Percentiles rank a stretch among this genome's conserved stretches.
These are phyloP conservation scores for Clusia tigrina DNA, from an alignment of 2,888 invertebrate species.

Conservation along the genomic window DNA sequence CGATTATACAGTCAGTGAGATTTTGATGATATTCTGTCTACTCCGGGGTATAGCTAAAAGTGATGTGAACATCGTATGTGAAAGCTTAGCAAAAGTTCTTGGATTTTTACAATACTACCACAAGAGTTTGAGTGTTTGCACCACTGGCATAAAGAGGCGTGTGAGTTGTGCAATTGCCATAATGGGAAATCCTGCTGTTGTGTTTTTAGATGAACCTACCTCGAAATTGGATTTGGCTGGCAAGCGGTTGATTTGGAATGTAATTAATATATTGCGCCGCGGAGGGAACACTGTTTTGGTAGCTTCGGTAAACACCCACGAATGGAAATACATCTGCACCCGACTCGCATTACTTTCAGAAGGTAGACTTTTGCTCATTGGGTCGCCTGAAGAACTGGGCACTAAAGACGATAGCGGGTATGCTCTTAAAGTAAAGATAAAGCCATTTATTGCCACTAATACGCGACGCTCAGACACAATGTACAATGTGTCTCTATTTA, in stretches of 20 bases:
- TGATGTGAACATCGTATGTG: slow-evolving; percentile 19
- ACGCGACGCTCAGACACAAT: too few species aligned
- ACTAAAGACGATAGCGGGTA: background rate
- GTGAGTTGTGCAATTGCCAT: slow-evolving; percentile 41
- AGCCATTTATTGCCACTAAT: too few species aligned
- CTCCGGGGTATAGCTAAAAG: slow-evolving; percentile 34
- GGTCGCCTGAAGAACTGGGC: background rate
- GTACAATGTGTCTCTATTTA: slow-evolving; percentile 13
- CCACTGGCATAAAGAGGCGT: slow-evolving; percentile 39
- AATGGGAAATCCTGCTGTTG: slow-evolving; percentile 38
- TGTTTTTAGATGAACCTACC: slow-evolving; percentile 42
- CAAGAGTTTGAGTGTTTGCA: slow-evolving; percentile 29
- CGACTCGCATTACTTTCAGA: slow-evolving; percentile 5
- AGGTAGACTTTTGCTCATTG: slow-evolving; percentile 11
- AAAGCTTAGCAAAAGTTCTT: slow-evolving; percentile 37
- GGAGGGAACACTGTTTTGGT: slow-evolving; percentile 40
- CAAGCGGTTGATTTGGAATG: slow-evolving; percentile 38
- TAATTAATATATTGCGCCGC: slow-evolving; percentile 58
- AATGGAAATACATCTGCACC: slow-evolving; percentile 39
- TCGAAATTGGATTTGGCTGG: slow-evolving; percentile 41
- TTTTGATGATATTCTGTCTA: slow-evolving; percentile 34
- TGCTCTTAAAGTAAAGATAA: background rate
- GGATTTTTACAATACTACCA: slow-evolving; percentile 37
- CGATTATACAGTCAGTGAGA: slow-evolving; percentile 38
- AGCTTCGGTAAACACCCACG: slow-evolving; percentile 67